Conservation (phyloP, 2,797 vertebrate genomes). For the Enteromius thamalakanensis region DNA sequence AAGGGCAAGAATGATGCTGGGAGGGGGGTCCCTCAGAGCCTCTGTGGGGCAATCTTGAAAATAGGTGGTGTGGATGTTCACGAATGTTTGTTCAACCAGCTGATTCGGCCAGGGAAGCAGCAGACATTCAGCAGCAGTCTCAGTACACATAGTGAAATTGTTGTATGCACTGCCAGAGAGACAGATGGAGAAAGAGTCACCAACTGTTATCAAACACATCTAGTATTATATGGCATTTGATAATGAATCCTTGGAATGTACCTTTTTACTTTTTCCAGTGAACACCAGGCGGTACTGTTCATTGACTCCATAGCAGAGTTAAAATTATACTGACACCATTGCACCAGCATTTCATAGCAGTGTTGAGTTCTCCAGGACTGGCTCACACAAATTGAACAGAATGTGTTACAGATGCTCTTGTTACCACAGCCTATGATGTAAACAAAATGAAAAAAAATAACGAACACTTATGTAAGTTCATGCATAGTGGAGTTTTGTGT, state of each 20-base stretch:
- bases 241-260: conserved; percentile 43
- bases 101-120: conserved; percentile 75
- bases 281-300: conserved; percentile 72
- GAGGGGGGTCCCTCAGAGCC: conserved; percentile 66
- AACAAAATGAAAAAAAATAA: not conserved
- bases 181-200: conserved; percentile 2
- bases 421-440: conserved; percentile 64
- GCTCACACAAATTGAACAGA: not conserved
- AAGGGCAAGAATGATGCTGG: conserved; percentile 65
- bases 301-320: conserved; percentile 41
- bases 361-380: fast-evolving
- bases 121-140: conserved; percentile 74
- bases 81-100: conserved; percentile 71
- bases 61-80: conserved; percentile 70
- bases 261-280: conserved; percentile 74
- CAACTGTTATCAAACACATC: not conserved
- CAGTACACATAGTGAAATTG: conserved; percentile 73
- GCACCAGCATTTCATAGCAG: conserved; percentile 33
- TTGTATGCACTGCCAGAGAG: conserved; percentile 73
- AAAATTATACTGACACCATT: fast-evolving
- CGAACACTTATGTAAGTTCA: not conserved
- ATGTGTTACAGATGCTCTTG: fast-evolving
- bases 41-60: conserved; percentile 73
- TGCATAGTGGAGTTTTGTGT: not conserved
- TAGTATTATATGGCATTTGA: not conserved